Evolutionary conservation across 2,888 invertebrate species (phyloP).

Genomic region (Eupeodes latifasciatus): DNA sequence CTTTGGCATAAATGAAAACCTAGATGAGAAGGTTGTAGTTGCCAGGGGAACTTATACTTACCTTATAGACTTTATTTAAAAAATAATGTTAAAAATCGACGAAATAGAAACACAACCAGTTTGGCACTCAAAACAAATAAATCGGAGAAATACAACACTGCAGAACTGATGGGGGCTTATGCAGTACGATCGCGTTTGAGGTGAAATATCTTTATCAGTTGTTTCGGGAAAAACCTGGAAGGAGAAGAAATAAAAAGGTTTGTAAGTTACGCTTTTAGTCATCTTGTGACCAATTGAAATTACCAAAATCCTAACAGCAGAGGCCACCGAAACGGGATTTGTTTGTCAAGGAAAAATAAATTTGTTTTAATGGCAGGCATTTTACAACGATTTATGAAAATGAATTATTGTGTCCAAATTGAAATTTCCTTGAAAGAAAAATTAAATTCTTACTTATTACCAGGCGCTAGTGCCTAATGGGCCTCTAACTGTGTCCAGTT

Average conservation of each 20-base stretch:
- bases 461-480: too few species aligned
- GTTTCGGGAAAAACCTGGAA: not conserved
- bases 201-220: conserved; percentile 63
- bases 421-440: too few species aligned
- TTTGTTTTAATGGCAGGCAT: too few species aligned
- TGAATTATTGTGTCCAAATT: too few species aligned
- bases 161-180: not conserved
- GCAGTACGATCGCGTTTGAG: conserved; percentile 53
- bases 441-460: too few species aligned
- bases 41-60: not conserved
- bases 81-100: too few species aligned
- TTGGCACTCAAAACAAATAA: conserved; percentile 70
- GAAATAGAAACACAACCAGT: conserved; percentile 38
- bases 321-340: not conserved
- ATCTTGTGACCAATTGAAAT: not conserved
- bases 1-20: not conserved
- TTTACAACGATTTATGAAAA: too few species aligned
- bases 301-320: not conserved
- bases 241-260: not conserved
- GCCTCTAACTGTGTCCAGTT: too few species aligned
- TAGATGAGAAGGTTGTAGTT: not conserved
- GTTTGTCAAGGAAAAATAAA: too few species aligned
- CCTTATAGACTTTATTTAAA: not conserved
- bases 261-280: conserved; percentile 35
- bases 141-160: conserved; percentile 15